Evolutionary conservation across 2,113 vertebrate genomes (phyloP).

Genomic region (Rhabdornis inornatus): DNA sequence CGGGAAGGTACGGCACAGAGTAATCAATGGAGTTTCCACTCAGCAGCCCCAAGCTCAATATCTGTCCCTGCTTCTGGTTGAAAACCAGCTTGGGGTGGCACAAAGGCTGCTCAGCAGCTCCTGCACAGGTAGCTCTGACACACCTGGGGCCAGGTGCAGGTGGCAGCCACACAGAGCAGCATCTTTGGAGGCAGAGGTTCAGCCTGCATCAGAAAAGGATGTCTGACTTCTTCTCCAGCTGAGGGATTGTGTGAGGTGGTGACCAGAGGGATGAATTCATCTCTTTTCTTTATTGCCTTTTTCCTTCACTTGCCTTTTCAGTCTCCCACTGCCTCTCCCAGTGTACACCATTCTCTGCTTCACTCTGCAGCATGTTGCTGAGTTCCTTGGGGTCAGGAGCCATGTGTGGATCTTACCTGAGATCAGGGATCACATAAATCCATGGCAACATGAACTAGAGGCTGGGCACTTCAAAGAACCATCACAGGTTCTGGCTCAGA

Average conservation of each 20-base stretch:
- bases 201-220: background rate
- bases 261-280: background rate
- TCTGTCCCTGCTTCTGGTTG: background rate
- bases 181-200: background rate
- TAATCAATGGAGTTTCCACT: slow-evolving; percentile 67
- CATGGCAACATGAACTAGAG: background rate
- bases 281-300: background rate
- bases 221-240: background rate
- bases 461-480: background rate
- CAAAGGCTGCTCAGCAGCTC: background rate
- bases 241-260: background rate
- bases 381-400: background rate
- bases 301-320: background rate
- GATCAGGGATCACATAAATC: background rate
- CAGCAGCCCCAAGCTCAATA: background rate
- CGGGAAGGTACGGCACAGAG: slow-evolving; percentile 56
- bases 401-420: accelerated
- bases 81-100: background rate
- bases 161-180: background rate
- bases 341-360: background rate
- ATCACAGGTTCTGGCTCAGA: background rate
- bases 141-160: background rate
- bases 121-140: background rate
- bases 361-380: background rate
- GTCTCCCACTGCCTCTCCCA: background rate